A percentile compares a stretch with the other conserved stretches of the same genome.
phyloP scores from a whole-genome alignment of 2,888 invertebrate genomes.

The Cosmia pyralina region DNA sequence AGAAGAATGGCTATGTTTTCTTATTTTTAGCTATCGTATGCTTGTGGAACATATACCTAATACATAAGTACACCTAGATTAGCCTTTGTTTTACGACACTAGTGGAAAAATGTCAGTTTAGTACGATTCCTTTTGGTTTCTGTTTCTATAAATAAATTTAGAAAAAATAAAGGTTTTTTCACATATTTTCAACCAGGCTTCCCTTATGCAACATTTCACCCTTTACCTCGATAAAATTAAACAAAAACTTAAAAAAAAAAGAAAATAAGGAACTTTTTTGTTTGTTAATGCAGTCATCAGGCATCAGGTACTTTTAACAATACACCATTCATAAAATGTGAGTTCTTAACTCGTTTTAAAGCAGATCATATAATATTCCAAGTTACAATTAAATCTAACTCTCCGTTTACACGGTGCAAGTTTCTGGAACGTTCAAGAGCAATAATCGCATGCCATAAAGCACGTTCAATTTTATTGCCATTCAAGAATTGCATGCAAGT shows the following conservation, averaged over 20 bases:
- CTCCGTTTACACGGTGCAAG: too few species aligned
- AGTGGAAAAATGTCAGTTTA: not conserved
- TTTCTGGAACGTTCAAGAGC: too few species aligned
- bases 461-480: too few species aligned
- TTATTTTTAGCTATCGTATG: too few species aligned
- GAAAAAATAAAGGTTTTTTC: not conserved
- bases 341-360: too few species aligned
- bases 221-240: constrained; percentile 1
- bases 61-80: not conserved
- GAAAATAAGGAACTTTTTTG: not conserved
- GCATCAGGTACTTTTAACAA: too few species aligned
- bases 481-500: too few species aligned
- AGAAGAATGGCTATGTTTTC: not conserved
- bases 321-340: too few species aligned
- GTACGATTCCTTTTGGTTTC: not conserved
- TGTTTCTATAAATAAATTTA: too few species aligned
- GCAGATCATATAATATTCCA: too few species aligned
- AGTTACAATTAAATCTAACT: too few species aligned
- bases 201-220: not conserved
- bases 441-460: too few species aligned
- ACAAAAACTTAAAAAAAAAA: not conserved
- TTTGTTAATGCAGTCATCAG: not conserved
- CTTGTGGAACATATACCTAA: not conserved
- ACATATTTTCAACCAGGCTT: not conserved
- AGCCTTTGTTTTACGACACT: not conserved